Percentiles rank a stretch among this genome's conserved stretches.
These are phyloP conservation scores for Acomys russatus DNA, from an alignment of 2,797 vertebrate genomes.

Conservation along the genomic window DNA sequence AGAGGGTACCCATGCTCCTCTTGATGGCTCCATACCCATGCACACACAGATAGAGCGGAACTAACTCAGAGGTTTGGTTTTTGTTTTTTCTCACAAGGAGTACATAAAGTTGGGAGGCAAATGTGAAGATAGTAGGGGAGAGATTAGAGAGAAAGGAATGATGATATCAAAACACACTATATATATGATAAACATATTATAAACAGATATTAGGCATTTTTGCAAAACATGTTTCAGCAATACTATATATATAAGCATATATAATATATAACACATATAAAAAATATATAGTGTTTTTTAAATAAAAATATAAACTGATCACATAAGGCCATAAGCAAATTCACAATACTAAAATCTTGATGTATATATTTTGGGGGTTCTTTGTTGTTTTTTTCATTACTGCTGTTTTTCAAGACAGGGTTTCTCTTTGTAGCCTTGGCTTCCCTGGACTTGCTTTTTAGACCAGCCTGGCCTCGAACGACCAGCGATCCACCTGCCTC, in stretches of 20 bases:
- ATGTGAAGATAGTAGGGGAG: not conserved
- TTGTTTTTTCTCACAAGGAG: not conserved
- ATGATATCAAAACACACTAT: not conserved
- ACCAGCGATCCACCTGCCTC: too few relatives aligned
- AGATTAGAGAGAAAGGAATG: not conserved
- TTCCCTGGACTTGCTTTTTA: too few relatives aligned
- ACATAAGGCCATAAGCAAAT: not conserved
- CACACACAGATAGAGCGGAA: not conserved
- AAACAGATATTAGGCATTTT: too few relatives aligned
- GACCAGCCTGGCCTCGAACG: too few relatives aligned
- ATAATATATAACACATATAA: not conserved
- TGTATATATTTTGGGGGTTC: not conserved
- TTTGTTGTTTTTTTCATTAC: too few relatives aligned
- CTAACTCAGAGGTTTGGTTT: not conserved
- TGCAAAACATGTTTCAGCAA: too few relatives aligned
- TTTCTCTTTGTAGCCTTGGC: too few relatives aligned
- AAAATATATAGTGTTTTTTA: not conserved
- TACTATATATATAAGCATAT: not conserved
- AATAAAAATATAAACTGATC: not conserved
- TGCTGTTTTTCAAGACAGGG: too few relatives aligned
- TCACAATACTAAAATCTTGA: conserved; percentile 39
- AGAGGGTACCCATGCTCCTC: not conserved
- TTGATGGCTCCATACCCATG: not conserved
- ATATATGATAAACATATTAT: too few relatives aligned
- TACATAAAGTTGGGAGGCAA: not conserved